Percentiles rank a stretch among this genome's conserved stretches.
Evolutionary conservation across 2,888 invertebrate genomes (phyloP).

Genomic region (Netelia virgata): DNA sequence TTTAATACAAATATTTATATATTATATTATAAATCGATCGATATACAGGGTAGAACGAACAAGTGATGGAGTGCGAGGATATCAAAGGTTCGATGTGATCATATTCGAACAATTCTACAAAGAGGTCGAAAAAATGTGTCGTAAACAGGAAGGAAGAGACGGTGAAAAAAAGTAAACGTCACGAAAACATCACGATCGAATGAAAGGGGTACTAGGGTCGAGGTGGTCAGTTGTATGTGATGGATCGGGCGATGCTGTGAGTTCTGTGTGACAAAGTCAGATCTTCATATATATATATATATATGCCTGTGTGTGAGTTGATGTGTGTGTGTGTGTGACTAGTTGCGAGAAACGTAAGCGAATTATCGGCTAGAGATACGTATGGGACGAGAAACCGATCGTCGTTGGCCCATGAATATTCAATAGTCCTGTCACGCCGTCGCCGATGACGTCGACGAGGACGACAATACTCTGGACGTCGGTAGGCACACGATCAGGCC

Average conservation of each 20-base stretch:
- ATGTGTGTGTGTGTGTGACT: no score
- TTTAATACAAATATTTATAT: no score
- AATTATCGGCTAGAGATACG: conserved; percentile 46
- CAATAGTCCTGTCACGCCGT: conserved; percentile 49
- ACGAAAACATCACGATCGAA: neutral
- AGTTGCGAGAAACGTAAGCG: conserved; percentile 45
- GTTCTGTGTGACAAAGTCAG: neutral
- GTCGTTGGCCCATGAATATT: conserved; percentile 62
- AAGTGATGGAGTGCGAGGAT: neutral
- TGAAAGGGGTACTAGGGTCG: neutral
- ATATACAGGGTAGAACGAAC: neutral
- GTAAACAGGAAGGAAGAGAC: neutral
- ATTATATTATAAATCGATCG: no score
- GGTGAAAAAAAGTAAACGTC: neutral
- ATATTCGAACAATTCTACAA: neutral
- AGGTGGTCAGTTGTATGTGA: neutral
- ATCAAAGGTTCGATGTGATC: neutral
- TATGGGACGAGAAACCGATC: conserved; percentile 50
- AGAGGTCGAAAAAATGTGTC: neutral
- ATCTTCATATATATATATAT: neutral
- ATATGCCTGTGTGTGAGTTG: neutral
- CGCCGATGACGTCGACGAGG: conserved; percentile 28
- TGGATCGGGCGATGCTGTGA: neutral
- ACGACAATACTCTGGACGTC: neutral
- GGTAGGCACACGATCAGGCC: neutral